Evolutionary conservation across 2,888 invertebrate species (phyloP), one percentile per base, ranked within the genome.

Genomic region (Epirrhoe tristata): DNA sequence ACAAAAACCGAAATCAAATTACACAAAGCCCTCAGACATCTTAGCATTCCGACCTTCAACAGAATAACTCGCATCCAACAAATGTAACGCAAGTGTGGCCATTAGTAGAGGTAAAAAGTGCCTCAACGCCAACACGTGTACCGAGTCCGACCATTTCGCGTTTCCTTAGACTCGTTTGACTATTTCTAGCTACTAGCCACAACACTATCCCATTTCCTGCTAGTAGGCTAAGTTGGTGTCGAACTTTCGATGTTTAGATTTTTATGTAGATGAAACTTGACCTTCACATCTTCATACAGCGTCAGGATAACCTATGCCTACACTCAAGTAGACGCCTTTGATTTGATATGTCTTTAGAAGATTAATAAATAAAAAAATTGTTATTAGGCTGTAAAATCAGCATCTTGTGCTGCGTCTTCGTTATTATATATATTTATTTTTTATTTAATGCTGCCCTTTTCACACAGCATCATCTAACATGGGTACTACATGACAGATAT

Each of bases 51-150:
- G 54, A 52, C 64, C 58, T 43, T 69, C 57, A 61, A 73, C 73
- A 74, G 73, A 72, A 69, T 72, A 67, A 69, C 68, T 66, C 52
- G 63, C 66, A 68, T 62, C 67, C 58, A 69, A 73, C 72, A 70
- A 68, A 73, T 72, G 70, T 64, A 69, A 61, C 66, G 43, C 68
- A 65, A 69, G 65, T 69, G 66, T 66, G 58, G 24, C 75, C 74
- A 75, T 76, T 75, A 76, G 68, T 51, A 57, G 12, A 58, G 54
- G 72, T 68, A 74, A 72, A 74, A 74, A 73, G 66, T 69, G 65
- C 53, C 68, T 54, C 48, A 50, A 69, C 61, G 61, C 24, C 3
- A 64, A 61, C 54, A 62, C 55, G 55, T 64, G 63, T 58, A 48
- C 52, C 24, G 65, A 69, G 60, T 63, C 63, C 63, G 65, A 16